Evolutionary conservation across 1,140 invertebrate genomes (phyloP).

Genomic region (Drosophila suzukii): DNA sequence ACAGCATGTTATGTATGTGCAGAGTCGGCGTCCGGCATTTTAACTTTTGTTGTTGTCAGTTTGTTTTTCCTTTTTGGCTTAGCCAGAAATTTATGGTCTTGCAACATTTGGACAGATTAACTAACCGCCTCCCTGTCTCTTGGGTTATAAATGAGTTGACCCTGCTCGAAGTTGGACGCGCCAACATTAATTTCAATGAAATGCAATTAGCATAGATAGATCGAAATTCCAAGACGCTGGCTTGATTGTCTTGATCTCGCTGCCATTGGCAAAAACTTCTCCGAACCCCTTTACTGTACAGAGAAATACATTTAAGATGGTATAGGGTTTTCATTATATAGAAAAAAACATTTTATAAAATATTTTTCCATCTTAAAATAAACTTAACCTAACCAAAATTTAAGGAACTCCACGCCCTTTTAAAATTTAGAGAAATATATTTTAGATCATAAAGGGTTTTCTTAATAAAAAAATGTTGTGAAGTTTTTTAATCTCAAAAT

Average conservation of each 20-base stretch:
- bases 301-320: not conserved
- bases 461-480: too few species aligned
- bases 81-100: conserved; percentile 43
- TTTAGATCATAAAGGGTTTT: too few species aligned
- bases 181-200: conserved; percentile 49
- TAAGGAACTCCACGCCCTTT: too few species aligned
- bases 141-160: conserved; percentile 38
- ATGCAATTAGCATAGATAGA: conserved; percentile 49
- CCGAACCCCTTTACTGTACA: not conserved
- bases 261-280: not conserved
- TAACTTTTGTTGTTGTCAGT: conserved; percentile 30
- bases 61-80: conserved; percentile 33
- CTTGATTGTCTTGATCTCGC: conserved; percentile 16
- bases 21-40: conserved; percentile 61
- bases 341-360: too few species aligned
- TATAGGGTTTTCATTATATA: too few species aligned
- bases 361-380: too few species aligned
- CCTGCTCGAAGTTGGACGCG: conserved; percentile 30
- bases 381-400: not conserved
- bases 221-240: conserved; percentile 33
- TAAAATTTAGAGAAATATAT: too few species aligned
- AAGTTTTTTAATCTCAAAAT: not conserved
- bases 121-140: not conserved
- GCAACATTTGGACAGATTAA: conserved; percentile 49
- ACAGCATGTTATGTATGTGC: conserved; percentile 7